phyloP scores from a whole-genome alignment of 1,140 invertebrate genomes.

The Achroia grisella region DNA sequence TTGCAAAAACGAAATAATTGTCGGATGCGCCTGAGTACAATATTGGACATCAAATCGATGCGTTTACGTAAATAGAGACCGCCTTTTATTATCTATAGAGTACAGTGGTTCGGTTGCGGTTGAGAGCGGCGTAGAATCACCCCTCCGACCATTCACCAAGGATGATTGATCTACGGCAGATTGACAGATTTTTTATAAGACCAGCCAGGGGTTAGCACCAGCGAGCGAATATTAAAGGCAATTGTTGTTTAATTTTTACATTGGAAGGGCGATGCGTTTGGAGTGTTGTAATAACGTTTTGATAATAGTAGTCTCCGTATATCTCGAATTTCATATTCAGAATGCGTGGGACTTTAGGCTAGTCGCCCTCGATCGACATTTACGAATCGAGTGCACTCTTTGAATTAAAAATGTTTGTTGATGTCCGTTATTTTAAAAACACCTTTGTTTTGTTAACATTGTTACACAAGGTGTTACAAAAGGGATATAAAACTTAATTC shows the following conservation, averaged over 20 bases:
- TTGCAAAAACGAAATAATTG: constrained; percentile 29
- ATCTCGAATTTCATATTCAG: constrained; percentile 71
- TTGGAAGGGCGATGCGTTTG: constrained; percentile 61
- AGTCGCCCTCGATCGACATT: constrained; percentile 17
- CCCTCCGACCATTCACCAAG: constrained; percentile 56
- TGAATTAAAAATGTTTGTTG: constrained; percentile 53
- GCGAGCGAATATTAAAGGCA: constrained; percentile 70
- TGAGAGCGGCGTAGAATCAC: constrained; percentile 26
- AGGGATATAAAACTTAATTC: no score
- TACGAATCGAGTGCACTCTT: constrained; percentile 31
- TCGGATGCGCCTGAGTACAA: constrained; percentile 44
- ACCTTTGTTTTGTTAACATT: constrained; percentile 33
- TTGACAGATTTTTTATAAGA: constrained; percentile 71
- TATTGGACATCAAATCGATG: constrained; percentile 63
- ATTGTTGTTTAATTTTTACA: constrained; percentile 74
- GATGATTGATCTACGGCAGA: constrained; percentile 71
- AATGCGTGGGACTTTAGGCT: constrained; percentile 51
- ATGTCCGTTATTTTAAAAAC: constrained; percentile 32
- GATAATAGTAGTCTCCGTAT: constrained; percentile 71
- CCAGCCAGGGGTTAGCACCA: constrained; percentile 56
- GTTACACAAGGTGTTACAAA: no score
- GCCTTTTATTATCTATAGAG: constrained; percentile 63
- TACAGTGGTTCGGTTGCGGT: constrained; percentile 44
- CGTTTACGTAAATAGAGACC: constrained; percentile 69
- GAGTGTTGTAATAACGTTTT: constrained; percentile 73